Percentiles rank a stretch among this genome's conserved stretches.
phyloP scores from a whole-genome alignment of 2,113 vertebrate species.

The Boleophthalmus pectinirostris region DNA sequence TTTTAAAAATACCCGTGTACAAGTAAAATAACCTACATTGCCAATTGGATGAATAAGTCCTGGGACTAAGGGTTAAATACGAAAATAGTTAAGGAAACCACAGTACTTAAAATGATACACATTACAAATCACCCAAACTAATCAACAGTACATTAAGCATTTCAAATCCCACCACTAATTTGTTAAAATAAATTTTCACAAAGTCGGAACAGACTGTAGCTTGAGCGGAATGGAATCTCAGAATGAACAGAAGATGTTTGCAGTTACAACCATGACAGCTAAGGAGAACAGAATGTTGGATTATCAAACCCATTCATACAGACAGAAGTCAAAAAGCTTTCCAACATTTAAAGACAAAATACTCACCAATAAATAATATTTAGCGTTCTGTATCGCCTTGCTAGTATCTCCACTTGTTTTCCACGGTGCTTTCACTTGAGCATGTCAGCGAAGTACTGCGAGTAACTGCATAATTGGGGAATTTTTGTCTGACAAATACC shows the following conservation, averaged over 20 bases:
- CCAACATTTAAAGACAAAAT: constrained; percentile 18
- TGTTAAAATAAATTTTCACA: neutral
- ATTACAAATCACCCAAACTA: neutral
- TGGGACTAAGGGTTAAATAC: neutral
- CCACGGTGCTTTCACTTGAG: neutral
- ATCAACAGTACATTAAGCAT: neutral
- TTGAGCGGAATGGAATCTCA: neutral
- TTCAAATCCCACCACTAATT: neutral
- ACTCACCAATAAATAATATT: constrained; percentile 32
- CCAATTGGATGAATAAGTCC: too few relatives aligned
- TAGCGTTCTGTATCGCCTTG: neutral
- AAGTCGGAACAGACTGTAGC: neutral
- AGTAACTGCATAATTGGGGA: constrained; percentile 45
- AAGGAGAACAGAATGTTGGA: neutral
- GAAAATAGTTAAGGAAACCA: neutral
- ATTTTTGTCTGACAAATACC: constrained; percentile 65
- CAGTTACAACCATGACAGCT: neutral
- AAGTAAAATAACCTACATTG: too few relatives aligned
- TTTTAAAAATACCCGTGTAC: too few relatives aligned
- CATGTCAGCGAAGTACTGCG: constrained; percentile 50
- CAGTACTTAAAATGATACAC: too few relatives aligned
- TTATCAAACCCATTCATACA: neutral
- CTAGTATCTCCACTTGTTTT: neutral
- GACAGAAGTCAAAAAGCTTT: neutral
- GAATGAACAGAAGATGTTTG: neutral